Percentiles rank a stretch among this genome's conserved stretches.
phyloP scores from a whole-genome alignment of 2,113 vertebrate species.

The Rhabdomys dilectus region DNA sequence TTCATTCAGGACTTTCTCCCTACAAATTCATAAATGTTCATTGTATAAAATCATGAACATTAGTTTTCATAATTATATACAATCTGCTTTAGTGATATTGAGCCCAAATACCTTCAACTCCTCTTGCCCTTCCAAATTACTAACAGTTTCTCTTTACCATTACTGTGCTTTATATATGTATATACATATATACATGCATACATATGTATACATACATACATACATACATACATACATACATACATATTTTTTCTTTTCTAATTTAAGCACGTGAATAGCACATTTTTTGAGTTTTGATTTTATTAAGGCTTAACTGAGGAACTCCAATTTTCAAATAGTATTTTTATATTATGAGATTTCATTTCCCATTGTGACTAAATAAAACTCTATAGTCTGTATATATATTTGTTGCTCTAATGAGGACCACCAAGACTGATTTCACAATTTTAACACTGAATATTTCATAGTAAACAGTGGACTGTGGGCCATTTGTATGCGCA shows the following conservation, averaged over 20 bases:
- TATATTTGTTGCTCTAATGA: too few relatives aligned
- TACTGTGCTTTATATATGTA: too few relatives aligned
- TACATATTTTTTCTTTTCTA: background rate
- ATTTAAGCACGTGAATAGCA: background rate
- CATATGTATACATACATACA: background rate
- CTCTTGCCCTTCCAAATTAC: background rate
- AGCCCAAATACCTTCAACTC: background rate
- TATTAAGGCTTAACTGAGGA: background rate
- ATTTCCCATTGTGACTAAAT: background rate
- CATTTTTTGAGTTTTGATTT: background rate
- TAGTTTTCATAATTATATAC: background rate
- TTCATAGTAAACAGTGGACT: background rate
- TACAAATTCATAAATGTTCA: background rate
- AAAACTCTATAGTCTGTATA: background rate
- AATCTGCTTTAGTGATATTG: background rate
- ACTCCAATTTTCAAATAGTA: background rate
- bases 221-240: background rate
- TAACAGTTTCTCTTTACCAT: background rate
- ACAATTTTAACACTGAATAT: background rate
- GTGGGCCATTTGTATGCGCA: too few relatives aligned
- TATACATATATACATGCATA: too few relatives aligned
- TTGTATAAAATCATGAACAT: background rate
- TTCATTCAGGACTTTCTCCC: background rate
- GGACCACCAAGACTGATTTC: background rate
- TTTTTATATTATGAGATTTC: background rate